Percentiles rank a stretch among this genome's conserved stretches.
phyloP scores from a whole-genome alignment of 1,140 invertebrate species.

The Zophobas morio region DNA sequence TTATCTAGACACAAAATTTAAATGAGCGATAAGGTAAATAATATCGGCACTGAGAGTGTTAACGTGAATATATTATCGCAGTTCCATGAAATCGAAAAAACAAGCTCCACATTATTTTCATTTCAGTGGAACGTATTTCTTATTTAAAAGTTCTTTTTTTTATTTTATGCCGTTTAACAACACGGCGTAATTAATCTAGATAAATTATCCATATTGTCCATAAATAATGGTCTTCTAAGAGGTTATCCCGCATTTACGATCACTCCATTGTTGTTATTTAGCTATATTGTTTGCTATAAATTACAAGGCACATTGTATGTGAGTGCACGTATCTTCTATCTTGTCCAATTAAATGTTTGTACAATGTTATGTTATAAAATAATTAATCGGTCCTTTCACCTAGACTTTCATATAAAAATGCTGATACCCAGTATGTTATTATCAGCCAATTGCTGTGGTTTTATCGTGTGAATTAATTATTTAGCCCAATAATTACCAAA shows the following conservation, averaged over 20 bases:
- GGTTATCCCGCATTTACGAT: constrained; percentile 56
- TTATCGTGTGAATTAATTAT: constrained; percentile 35
- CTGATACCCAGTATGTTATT: constrained; percentile 28
- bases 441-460: constrained; percentile 36
- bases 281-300: constrained; percentile 64
- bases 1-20: no score
- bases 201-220: constrained; percentile 53
- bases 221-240: constrained; percentile 54
- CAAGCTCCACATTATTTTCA: no score
- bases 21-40: no score
- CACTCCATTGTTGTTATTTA: constrained; percentile 62
- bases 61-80: no score
- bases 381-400: constrained; percentile 63
- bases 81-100: no score
- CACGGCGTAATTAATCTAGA: constrained; percentile 51
- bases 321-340: constrained; percentile 62
- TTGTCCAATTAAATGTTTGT: constrained; percentile 63
- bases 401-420: constrained; percentile 37
- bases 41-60: no score
- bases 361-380: constrained; percentile 62
- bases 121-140: no score
- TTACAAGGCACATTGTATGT: constrained; percentile 62
- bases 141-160: no score
- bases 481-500: constrained; percentile 33
- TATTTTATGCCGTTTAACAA: no score